Evolutionary conservation across 2,113 vertebrate genomes (phyloP), one percentile per base, ranked within the genome.

Genomic region (Collichthys lucidus): DNA sequence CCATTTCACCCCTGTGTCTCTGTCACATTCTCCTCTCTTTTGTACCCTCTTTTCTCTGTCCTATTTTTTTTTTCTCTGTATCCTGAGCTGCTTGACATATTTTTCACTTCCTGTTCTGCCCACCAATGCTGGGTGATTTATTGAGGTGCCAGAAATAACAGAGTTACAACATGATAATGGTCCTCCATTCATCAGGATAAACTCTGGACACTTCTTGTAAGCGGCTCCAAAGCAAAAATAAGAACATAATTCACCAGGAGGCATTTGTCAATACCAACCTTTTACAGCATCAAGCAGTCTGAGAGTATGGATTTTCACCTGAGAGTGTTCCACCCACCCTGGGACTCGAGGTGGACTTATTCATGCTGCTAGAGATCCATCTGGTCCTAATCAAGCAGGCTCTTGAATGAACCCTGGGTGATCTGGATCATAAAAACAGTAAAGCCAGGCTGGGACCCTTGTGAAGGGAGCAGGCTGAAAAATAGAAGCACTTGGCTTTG

Each of bases 221-320:
- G 59, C 53, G 22, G 65, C 60, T 69, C 31, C 71, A 46, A 35
- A 78, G 71, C 53, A 62, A 55, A 40, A 77, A 61, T 40, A 40
- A 79, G 29, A 49, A 55, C 49, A 77, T 77, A 60, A 79, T 72
- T 83, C 74, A 85, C 53, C 26, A 64, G 63, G 55, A 78, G 73
- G 68, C 49, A 67, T 88, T 65, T 57, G 66, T 87, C 71, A 73
- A 61, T 85, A 69, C 69, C 2, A 5, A 24, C 4, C 52, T 72
- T 24, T 44, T 59, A 14, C 9, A 75, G 74, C 46, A 49, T 1
- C 0, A 49, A 40, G 57, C 20, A 50, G 59, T 40, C 11, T 24
- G 44, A 66, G 74, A 40, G 65, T 74, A 79, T 79, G 57, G 77
- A 88, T 84, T 86, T 87, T 70, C 84, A 77, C 65, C 71, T 67